phyloP scores from a whole-genome alignment of 2,888 invertebrate species.

The Euphydryas editha region DNA sequence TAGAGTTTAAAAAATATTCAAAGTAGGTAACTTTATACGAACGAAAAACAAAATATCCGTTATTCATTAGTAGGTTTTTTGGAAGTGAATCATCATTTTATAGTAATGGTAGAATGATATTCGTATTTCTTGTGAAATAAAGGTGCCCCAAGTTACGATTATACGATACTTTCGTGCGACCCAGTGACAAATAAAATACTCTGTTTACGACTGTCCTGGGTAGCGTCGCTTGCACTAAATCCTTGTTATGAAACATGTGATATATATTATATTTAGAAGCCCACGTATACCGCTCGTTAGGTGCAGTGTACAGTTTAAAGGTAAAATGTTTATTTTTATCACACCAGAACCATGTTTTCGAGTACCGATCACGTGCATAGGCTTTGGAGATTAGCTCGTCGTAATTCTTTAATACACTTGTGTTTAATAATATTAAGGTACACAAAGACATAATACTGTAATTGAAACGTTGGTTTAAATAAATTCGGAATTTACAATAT shows the following conservation, averaged over 20 bases:
- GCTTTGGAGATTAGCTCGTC: conserved; percentile 31
- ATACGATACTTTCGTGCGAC: conserved; percentile 15
- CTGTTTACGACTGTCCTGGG: conserved; percentile 30
- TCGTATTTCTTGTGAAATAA: background rate
- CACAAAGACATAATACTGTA: background rate
- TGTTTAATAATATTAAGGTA: conserved; percentile 14
- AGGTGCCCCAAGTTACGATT: background rate
- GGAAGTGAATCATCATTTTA: too few species aligned
- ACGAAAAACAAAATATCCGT: too few species aligned
- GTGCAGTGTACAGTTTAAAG: conserved; percentile 31
- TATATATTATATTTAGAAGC: conserved; percentile 34
- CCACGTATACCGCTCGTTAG: conserved; percentile 24
- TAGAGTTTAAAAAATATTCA: too few species aligned
- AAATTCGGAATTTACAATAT: background rate
- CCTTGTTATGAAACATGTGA: conserved; percentile 35
- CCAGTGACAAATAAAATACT: conserved; percentile 28
- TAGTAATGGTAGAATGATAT: background rate
- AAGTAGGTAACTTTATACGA: too few species aligned
- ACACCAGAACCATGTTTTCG: conserved; percentile 17
- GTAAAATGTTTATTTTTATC: conserved; percentile 36
- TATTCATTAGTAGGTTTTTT: too few species aligned
- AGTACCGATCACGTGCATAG: conserved; percentile 31
- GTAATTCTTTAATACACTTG: conserved; percentile 18
- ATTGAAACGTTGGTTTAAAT: background rate
- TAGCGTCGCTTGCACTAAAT: conserved; percentile 22